These are phyloP conservation scores for Halcyon leucocephala DNA, from an alignment of 2,797 vertebrate genomes.

Conservation along the genomic window DNA sequence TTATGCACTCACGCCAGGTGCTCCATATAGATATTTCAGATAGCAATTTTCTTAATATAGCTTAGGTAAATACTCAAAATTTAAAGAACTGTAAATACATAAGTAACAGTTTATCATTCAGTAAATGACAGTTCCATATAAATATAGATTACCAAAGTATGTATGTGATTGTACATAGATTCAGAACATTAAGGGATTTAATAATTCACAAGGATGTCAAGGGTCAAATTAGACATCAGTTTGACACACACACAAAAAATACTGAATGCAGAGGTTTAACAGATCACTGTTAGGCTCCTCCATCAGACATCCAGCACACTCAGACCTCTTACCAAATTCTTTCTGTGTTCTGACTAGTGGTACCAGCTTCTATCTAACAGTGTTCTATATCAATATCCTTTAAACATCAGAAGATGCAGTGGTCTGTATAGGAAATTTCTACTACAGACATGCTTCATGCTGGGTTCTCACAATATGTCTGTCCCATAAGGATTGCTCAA, in stretches of 20 bases:
- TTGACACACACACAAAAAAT: neutral
- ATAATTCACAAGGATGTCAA: neutral
- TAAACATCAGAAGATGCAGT: neutral
- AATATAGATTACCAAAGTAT: neutral
- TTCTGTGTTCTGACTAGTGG: neutral
- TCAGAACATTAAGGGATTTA: neutral
- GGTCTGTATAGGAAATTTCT: neutral
- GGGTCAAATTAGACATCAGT: neutral
- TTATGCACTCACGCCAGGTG: neutral
- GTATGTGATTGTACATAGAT: neutral
- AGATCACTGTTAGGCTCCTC: neutral
- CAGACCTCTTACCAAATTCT: neutral
- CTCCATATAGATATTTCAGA: slow-evolving; percentile 11
- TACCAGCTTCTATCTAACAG: neutral
- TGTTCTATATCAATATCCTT: neutral
- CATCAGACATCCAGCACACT: neutral
- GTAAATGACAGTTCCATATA: neutral
- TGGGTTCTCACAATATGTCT: neutral
- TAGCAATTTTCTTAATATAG: slow-evolving; percentile 16
- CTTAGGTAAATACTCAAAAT: neutral
- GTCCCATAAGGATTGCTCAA: neutral
- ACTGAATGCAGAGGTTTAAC: neutral
- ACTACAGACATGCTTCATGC: neutral
- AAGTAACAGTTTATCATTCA: neutral
- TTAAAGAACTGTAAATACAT: neutral